Percentiles rank a stretch among this genome's conserved stretches.
Conservation (phyloP, 2,113 vertebrate species). For the Vimba vimba region DNA sequence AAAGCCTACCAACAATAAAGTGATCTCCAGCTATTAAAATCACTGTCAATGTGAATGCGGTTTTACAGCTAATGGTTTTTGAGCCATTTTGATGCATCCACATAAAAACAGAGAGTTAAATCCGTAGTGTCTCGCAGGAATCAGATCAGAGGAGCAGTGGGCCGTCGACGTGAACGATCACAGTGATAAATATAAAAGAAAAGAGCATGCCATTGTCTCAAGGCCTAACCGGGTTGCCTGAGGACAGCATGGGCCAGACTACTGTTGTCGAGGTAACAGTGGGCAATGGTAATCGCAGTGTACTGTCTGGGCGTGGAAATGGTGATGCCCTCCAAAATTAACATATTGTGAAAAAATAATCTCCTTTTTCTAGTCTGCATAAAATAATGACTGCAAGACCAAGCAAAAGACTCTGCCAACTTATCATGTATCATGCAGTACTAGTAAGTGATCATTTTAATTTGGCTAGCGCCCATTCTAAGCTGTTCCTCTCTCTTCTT, state of each 20-base stretch:
- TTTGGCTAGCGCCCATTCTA: neutral
- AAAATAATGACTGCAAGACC: neutral
- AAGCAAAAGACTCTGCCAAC: neutral
- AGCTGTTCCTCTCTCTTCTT: neutral
- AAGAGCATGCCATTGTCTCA: conserved; percentile 42
- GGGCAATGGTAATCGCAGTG: conserved; percentile 36
- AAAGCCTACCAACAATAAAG: neutral
- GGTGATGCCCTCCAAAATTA: conserved; percentile 10
- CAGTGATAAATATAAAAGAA: conserved; percentile 6
- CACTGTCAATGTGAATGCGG: neutral
- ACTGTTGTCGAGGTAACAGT: conserved; percentile 53
- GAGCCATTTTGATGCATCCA: neutral
- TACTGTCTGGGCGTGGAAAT: conserved; percentile 31
- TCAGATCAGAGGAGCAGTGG: neutral
- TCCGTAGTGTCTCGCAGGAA: neutral
- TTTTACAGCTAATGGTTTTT: neutral
- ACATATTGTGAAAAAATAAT: neutral
- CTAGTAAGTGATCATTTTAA: neutral
- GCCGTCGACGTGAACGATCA: neutral
- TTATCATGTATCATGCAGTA: neutral
- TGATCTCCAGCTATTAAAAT: neutral
- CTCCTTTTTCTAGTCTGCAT: neutral
- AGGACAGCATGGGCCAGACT: conserved; percentile 48
- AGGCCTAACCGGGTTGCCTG: conserved; percentile 30
- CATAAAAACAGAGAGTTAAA: neutral